These are phyloP conservation scores for Dioctria rufipes DNA, from an alignment of 2,888 invertebrate species.

Conservation along the genomic window DNA sequence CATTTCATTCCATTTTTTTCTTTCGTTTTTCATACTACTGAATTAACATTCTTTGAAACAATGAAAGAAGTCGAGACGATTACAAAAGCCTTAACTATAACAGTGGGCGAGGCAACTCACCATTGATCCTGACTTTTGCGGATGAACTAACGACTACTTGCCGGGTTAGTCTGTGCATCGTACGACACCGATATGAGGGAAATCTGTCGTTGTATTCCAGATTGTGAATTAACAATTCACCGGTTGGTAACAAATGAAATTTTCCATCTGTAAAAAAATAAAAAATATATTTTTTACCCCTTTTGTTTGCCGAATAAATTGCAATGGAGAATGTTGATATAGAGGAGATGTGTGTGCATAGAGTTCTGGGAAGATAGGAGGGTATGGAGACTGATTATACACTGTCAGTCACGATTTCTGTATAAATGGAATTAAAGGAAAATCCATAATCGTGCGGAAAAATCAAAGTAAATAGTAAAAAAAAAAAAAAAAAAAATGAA, in stretches of 20 bases:
- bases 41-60: conserved; percentile 45
- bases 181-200: conserved; percentile 80
- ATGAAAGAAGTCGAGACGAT: conserved; percentile 34
- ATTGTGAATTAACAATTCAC: conserved; percentile 82
- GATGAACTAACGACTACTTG: conserved; percentile 80
- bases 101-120: conserved; percentile 71
- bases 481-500: background rate
- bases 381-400: background rate
- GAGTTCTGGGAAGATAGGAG: background rate
- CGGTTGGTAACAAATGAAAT: conserved; percentile 82
- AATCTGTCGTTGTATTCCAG: conserved; percentile 82
- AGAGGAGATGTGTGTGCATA: background rate
- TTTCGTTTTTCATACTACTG: background rate
- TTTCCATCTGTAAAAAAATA: conserved; percentile 77
- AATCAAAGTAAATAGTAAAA: conserved; percentile 10
- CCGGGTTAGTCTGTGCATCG: conserved; percentile 81
- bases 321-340: background rate
- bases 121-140: conserved; percentile 80
- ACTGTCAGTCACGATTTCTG: no score
- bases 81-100: conserved; percentile 12
- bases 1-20: conserved; percentile 1
- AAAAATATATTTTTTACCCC: background rate
- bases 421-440: conserved; percentile 11
- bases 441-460: conserved; percentile 2
- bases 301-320: conserved; percentile 13